Evolutionary conservation across 2,797 vertebrate genomes (phyloP).

Genomic region (Cryptoprocta ferox): DNA sequence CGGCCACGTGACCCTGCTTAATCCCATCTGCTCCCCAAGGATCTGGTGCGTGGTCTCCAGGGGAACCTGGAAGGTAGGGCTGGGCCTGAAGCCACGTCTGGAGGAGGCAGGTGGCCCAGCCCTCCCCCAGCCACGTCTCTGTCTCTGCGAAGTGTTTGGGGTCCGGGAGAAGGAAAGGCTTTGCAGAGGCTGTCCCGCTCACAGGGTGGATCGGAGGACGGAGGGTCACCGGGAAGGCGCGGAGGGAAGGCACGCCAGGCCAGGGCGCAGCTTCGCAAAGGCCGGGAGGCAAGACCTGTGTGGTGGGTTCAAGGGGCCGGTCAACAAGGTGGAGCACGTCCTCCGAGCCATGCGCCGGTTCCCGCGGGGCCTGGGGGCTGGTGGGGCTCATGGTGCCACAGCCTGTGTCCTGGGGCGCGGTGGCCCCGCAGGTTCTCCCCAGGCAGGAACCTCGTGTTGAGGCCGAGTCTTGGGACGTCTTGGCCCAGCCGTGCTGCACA

Average conservation of each 20-base stretch:
- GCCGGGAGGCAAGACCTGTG: background rate
- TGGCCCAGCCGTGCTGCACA: no score
- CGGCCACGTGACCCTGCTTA: accelerated
- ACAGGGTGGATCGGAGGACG: background rate
- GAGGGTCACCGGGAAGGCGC: background rate
- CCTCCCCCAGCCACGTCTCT: background rate
- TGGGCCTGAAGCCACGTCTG: background rate
- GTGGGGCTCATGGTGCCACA: accelerated
- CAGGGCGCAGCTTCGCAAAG: background rate
- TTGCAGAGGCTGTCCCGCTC: no score
- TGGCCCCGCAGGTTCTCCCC: no score
- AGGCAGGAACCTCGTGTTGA: accelerated
- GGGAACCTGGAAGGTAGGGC: accelerated
- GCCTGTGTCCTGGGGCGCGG: background rate
- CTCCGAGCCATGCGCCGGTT: accelerated
- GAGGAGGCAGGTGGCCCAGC: background rate
- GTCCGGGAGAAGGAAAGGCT: background rate
- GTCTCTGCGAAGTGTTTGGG: background rate
- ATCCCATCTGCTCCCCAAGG: background rate
- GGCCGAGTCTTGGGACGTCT: background rate
- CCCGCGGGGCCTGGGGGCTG: accelerated
- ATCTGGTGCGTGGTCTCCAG: accelerated
- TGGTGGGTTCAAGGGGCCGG: accelerated
- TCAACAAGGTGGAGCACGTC: accelerated
- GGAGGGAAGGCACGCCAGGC: no score